phyloP scores from a whole-genome alignment of 2,888 invertebrate genomes.

The Hesperia comma region DNA sequence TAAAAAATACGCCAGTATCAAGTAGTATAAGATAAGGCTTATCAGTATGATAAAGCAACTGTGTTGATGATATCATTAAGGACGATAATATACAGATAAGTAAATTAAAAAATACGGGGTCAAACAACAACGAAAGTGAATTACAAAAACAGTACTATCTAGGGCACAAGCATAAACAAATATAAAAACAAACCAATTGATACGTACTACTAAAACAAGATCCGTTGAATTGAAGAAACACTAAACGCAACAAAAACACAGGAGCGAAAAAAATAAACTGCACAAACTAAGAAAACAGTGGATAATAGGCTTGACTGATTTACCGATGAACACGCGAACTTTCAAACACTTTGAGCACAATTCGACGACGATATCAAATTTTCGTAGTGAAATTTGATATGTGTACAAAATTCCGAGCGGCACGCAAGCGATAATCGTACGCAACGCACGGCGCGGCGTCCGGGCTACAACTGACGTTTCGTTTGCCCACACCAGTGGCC shows the following conservation, averaged over 20 bases:
- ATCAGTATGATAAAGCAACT: slow-evolving; percentile 78
- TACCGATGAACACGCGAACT: slow-evolving; percentile 69
- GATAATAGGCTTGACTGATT: slow-evolving; percentile 52
- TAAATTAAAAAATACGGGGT: slow-evolving; percentile 43
- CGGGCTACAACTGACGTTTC: slow-evolving; percentile 74
- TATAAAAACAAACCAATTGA: slow-evolving; percentile 51
- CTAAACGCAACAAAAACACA: slow-evolving; percentile 73
- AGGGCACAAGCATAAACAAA: slow-evolving; percentile 44
- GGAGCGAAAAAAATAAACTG: slow-evolving; percentile 56
- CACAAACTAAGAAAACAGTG: slow-evolving; percentile 44
- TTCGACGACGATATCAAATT: slow-evolving; percentile 81
- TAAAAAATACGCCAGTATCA: slow-evolving; percentile 44
- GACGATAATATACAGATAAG: slow-evolving; percentile 44
- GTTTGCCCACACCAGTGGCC: slow-evolving; percentile 54
- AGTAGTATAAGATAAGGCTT: slow-evolving; percentile 63
- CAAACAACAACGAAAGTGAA: slow-evolving; percentile 46
- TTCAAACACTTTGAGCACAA: slow-evolving; percentile 73
- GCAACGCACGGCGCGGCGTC: slow-evolving; percentile 66
- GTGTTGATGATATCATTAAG: slow-evolving; percentile 70
- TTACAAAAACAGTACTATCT: slow-evolving; percentile 38
- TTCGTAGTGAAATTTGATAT: slow-evolving; percentile 82
- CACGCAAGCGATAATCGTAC: slow-evolving; percentile 46
- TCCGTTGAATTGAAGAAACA: slow-evolving; percentile 62
- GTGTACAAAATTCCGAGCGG: slow-evolving; percentile 67
- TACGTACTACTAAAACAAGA: slow-evolving; percentile 71